These are phyloP conservation scores for Scytalopus superciliaris DNA, from an alignment of 2,113 vertebrate species.

Conservation along the genomic window DNA sequence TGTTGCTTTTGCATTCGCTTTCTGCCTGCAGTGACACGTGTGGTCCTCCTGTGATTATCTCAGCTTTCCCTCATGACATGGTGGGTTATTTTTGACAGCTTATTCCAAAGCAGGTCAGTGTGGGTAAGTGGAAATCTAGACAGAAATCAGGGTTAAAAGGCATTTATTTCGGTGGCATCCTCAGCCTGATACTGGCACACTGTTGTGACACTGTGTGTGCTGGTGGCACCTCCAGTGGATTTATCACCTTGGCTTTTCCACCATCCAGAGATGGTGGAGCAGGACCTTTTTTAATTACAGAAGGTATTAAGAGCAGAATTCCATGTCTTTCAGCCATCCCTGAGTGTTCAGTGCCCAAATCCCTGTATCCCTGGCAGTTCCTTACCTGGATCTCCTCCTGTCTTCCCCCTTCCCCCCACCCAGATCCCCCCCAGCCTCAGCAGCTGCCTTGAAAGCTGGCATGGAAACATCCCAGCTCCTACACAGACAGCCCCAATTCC, in stretches of 20 bases:
- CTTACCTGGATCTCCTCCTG: background rate
- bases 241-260: background rate
- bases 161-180: background rate
- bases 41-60: background rate
- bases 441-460: background rate
- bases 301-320: background rate
- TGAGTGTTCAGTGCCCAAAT: background rate
- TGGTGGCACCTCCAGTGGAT: background rate
- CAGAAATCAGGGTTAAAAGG: background rate
- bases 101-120: background rate
- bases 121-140: background rate
- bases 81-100: background rate
- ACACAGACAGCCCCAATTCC: background rate
- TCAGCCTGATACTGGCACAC: background rate
- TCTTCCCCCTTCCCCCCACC: background rate
- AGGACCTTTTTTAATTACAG: background rate
- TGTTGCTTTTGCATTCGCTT: background rate
- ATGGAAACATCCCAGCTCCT: background rate
- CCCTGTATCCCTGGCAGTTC: background rate
- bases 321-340: background rate
- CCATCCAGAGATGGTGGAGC: too few relatives aligned
- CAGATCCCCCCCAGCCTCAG: background rate
- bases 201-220: accelerated
- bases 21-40: background rate
- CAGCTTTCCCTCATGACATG: background rate